These are phyloP conservation scores for Archaeoteleia sp. DNA, from an alignment of 2,888 invertebrate species.

Conservation along the genomic window DNA sequence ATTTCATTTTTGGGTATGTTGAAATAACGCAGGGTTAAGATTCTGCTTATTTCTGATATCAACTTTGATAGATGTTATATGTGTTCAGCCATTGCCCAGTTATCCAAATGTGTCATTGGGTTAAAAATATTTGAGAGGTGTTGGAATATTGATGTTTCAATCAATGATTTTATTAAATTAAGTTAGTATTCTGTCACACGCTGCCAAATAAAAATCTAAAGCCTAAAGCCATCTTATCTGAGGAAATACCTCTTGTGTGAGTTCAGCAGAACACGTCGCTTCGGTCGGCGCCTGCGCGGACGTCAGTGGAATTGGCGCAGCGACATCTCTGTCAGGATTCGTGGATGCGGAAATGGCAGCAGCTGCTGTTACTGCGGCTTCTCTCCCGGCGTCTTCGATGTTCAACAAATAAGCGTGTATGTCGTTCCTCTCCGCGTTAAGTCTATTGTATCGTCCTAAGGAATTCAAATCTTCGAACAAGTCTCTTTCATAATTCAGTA, in stretches of 20 bases:
- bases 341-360: slow-evolving; percentile 60
- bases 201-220: no score
- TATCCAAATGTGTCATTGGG: no score
- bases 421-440: slow-evolving; percentile 76
- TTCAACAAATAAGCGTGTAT: slow-evolving; percentile 81
- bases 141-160: no score
- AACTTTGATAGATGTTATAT: no score
- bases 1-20: no score
- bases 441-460: slow-evolving; percentile 79
- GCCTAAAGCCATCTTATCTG: no score
- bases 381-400: slow-evolving; percentile 73
- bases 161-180: no score
- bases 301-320: slow-evolving; percentile 60
- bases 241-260: slow-evolving; percentile 74
- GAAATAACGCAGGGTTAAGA: no score
- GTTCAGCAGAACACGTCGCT: slow-evolving; percentile 64
- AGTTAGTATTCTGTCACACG: no score
- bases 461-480: slow-evolving; percentile 85
- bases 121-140: no score
- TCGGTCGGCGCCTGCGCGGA: slow-evolving; percentile 58
- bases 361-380: slow-evolving; percentile 60
- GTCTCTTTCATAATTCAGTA: slow-evolving; percentile 83
- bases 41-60: no score
- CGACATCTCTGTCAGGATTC: slow-evolving; percentile 59
- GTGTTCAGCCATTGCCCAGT: no score